Evolutionary conservation across 2,888 invertebrate genomes (phyloP).

Genomic region (Minunthozetes semirufus): DNA sequence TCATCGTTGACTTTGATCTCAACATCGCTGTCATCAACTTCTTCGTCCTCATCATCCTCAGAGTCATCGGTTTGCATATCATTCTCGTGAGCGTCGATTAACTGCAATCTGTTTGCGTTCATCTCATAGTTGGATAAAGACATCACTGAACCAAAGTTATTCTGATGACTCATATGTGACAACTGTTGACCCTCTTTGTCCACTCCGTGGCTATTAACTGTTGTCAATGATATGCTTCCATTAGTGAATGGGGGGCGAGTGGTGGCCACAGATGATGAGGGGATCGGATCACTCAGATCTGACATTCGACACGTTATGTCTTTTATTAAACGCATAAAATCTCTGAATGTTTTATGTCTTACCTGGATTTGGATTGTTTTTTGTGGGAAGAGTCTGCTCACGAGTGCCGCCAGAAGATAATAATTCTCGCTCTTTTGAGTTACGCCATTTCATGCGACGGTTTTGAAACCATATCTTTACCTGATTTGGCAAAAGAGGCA

Average conservation of each 20-base stretch:
- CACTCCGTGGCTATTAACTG: not conserved
- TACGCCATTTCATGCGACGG: conserved; percentile 97
- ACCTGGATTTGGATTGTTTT: conserved; percentile 88
- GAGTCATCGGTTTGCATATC: conserved; percentile 28
- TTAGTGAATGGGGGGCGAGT: not conserved
- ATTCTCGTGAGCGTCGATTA: conserved; percentile 23
- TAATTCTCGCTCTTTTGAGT: conserved; percentile 90
- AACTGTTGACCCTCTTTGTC: conserved; percentile 22
- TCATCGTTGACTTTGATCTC: conserved; percentile 36
- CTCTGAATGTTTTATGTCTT: not conserved
- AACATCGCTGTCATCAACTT: conserved; percentile 32
- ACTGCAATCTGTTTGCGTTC: conserved; percentile 8
- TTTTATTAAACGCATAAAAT: too few relatives aligned
- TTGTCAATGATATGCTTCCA: not conserved
- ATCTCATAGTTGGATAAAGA: conserved; percentile 25
- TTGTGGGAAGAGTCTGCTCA: conserved; percentile 90
- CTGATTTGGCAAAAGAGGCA: too few relatives aligned
- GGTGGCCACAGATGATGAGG: not conserved
- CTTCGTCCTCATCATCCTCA: conserved; percentile 30
- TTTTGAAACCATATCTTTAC: conserved; percentile 93
- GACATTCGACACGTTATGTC: not conserved
- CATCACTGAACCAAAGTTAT: conserved; percentile 13
- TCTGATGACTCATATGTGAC: conserved; percentile 18
- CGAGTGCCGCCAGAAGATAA: conserved; percentile 86
- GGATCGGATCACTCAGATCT: conserved; percentile 23